These are phyloP conservation scores for Pachyuromys duprasi DNA, from an alignment of 2,797 vertebrate genomes.

Conservation along the genomic window DNA sequence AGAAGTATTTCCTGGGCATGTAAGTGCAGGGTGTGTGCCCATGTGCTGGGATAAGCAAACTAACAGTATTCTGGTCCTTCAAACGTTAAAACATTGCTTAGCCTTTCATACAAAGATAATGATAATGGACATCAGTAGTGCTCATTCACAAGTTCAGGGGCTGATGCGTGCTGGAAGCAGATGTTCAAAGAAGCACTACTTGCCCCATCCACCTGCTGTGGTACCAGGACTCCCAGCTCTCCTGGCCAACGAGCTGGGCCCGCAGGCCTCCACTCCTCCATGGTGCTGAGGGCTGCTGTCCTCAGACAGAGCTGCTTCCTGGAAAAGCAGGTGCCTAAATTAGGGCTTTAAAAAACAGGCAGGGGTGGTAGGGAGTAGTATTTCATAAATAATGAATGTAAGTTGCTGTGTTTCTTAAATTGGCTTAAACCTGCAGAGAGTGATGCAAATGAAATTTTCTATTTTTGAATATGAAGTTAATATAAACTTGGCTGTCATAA, in stretches of 20 bases:
- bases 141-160: not conserved
- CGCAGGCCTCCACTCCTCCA: not conserved
- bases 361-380: not conserved
- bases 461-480: not conserved
- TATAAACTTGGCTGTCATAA: not conserved
- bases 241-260: not conserved
- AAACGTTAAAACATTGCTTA: not conserved
- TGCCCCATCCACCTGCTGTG: not conserved
- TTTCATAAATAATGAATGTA: not conserved
- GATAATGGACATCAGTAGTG: not conserved
- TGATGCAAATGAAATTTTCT: slow-evolving; percentile 16
- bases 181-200: not conserved
- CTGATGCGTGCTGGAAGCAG: not conserved
- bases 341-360: not conserved
- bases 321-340: not conserved
- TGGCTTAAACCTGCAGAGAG: not conserved
- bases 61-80: not conserved
- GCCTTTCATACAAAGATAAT: not conserved
- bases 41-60: not conserved
- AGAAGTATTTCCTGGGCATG: not conserved
- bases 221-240: not conserved
- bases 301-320: not conserved
- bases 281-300: not conserved
- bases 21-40: not conserved
- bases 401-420: slow-evolving; percentile 31